A percentile compares a stretch with the other conserved stretches of the same genome.
Conservation (phyloP, 2,888 invertebrate genomes). For the Dione juno region DNA sequence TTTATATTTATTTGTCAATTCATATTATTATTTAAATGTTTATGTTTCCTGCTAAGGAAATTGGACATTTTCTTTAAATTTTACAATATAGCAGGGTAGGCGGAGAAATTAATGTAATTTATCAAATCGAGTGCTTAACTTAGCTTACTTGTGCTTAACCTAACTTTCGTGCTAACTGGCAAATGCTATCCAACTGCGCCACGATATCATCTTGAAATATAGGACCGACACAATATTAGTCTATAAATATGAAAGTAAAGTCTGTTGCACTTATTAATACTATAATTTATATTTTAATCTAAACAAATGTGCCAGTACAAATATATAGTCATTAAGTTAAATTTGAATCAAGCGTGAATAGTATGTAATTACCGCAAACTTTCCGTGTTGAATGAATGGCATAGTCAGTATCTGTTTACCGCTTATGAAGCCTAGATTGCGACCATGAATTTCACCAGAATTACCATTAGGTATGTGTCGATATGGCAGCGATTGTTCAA, state of each 20-base stretch:
- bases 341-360: constrained; percentile 16
- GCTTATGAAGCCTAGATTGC: constrained; percentile 48
- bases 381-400: constrained; percentile 40
- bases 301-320: neutral
- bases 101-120: no score
- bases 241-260: neutral
- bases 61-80: no score
- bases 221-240: neutral
- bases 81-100: no score
- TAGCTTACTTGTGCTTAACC: no score
- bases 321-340: constrained; percentile 1
- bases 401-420: constrained; percentile 47
- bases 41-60: no score
- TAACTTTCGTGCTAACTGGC: no score
- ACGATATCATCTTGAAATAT: no score
- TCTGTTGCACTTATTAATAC: neutral
- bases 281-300: neutral
- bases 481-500: constrained; percentile 67
- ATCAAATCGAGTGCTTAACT: no score
- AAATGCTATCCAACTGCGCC: no score
- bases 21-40: neutral
- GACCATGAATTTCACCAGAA: constrained; percentile 49
- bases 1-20: neutral
- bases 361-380: constrained; percentile 43
- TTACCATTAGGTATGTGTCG: constrained; percentile 57